A percentile compares a stretch with the other conserved stretches of the same genome.
phyloP scores from a whole-genome alignment of 2,888 invertebrate species.

The Zaprionus lineosus region DNA sequence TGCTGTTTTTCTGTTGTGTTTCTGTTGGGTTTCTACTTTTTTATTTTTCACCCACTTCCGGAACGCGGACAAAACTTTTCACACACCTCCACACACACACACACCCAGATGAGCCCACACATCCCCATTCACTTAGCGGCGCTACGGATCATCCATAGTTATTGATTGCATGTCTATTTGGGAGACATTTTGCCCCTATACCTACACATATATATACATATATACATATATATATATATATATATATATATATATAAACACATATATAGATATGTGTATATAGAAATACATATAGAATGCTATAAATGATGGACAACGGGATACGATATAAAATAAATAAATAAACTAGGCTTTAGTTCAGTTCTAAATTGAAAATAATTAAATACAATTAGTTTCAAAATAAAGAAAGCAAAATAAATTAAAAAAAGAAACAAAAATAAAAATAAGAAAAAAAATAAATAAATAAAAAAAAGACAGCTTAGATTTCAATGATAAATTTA shows the following conservation, averaged over 20 bases:
- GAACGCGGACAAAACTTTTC: conserved; percentile 66
- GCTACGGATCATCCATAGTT: conserved; percentile 51
- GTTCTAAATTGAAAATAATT: conserved; percentile 66
- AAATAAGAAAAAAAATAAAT: conserved; percentile 2
- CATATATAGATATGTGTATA: too few species aligned
- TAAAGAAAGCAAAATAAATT: conserved; percentile 6
- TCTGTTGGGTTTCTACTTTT: too few species aligned
- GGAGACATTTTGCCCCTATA: conserved; percentile 8
- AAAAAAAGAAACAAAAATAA: background rate
- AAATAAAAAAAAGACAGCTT: background rate
- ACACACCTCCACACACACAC: conserved; percentile 45
- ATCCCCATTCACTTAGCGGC: background rate
- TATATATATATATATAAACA: too few species aligned
- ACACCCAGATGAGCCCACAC: conserved; percentile 2
- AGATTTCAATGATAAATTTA: conserved; percentile 47
- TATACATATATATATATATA: background rate
- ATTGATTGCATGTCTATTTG: conserved; percentile 62
- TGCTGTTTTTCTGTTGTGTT: too few species aligned
- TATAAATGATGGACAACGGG: too few species aligned
- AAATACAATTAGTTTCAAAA: conserved; percentile 61
- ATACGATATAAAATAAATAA: too few species aligned
- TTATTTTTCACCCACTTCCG: conserved; percentile 49
- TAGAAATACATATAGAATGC: too few species aligned
- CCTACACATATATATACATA: conserved; percentile 8
- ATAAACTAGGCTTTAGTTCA: conserved; percentile 45